These are phyloP conservation scores for Telmatochromis brichardi DNA, from an alignment of 2,113 vertebrate species.

Conservation along the genomic window DNA sequence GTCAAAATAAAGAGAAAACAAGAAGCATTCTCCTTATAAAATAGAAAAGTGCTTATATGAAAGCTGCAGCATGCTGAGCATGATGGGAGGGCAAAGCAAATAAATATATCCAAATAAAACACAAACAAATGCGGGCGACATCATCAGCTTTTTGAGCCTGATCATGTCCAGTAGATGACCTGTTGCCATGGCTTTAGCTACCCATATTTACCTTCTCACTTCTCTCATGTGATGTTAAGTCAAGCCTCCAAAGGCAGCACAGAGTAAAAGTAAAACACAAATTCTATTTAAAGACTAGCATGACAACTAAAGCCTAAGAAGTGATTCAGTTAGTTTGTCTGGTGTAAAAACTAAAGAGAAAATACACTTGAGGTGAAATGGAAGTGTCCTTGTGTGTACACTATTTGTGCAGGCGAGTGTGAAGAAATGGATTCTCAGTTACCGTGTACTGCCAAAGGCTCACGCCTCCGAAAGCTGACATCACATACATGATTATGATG, in stretches of 20 bases:
- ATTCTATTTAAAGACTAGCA: slow-evolving; percentile 59
- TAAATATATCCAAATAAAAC: background rate
- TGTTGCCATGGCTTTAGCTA: slow-evolving; percentile 56
- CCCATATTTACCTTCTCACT: slow-evolving; percentile 69
- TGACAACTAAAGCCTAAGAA: slow-evolving; percentile 6
- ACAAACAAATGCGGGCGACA: slow-evolving; percentile 34
- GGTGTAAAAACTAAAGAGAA: background rate
- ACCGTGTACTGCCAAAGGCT: slow-evolving; percentile 84
- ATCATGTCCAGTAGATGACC: slow-evolving; percentile 59
- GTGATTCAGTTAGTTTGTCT: background rate
- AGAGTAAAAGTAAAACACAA: slow-evolving; percentile 70
- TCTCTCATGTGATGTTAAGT: slow-evolving; percentile 64
- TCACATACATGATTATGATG: slow-evolving; percentile 81
- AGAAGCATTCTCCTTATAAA: background rate
- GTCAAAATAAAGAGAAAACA: background rate
- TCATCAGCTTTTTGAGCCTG: slow-evolving; percentile 60
- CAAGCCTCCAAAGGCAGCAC: slow-evolving; percentile 69
- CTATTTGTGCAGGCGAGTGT: background rate
- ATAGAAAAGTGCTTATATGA: background rate
- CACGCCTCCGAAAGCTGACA: slow-evolving; percentile 82
- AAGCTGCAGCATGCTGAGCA: slow-evolving; percentile 61
- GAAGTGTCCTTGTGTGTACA: background rate
- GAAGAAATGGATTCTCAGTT: background rate
- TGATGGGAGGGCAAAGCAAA: slow-evolving; percentile 55
- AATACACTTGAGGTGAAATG: slow-evolving; percentile 29